Evolutionary conservation across 1,140 invertebrate genomes (phyloP).

Genomic region (Dufourea novaeangliae): DNA sequence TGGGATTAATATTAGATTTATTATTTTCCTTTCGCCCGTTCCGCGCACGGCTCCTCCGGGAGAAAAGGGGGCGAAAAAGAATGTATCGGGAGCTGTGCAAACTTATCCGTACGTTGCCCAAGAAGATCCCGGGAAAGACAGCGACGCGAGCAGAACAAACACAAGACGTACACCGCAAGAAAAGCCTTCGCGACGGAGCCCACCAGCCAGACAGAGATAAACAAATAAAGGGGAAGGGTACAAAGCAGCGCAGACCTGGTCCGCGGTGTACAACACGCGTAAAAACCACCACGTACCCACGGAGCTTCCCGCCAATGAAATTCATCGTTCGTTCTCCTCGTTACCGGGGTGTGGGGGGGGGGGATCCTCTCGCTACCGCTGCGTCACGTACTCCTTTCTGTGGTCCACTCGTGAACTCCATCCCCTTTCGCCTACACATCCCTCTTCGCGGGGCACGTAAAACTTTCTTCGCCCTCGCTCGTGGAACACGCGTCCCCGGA

Average conservation of each 20-base stretch:
- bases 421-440: not conserved
- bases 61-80: not conserved
- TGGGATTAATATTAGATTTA: constrained; percentile 59
- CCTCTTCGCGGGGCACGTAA: not conserved
- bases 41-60: not conserved
- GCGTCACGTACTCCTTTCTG: not conserved
- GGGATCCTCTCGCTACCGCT: not conserved
- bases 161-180: constrained; percentile 55
- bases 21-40: constrained; percentile 49
- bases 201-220: constrained; percentile 60
- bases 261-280: constrained; percentile 33
- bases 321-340: constrained; percentile 24
- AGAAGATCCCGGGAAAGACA: not conserved
- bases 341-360: too few relatives aligned
- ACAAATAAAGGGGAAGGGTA: constrained; percentile 61
- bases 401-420: too few relatives aligned
- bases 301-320: constrained; percentile 33
- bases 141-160: constrained; percentile 57
- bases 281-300: constrained; percentile 14
- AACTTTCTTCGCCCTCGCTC: not conserved
- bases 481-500: not conserved
- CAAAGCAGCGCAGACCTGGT: constrained; percentile 40
- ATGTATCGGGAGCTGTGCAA: constrained; percentile 34
- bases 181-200: constrained; percentile 58
- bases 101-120: constrained; percentile 6